A percentile compares a stretch with the other conserved stretches of the same genome.
Evolutionary conservation across 2,113 vertebrate genomes (phyloP).

Genomic region (Desmodus rotundus): DNA sequence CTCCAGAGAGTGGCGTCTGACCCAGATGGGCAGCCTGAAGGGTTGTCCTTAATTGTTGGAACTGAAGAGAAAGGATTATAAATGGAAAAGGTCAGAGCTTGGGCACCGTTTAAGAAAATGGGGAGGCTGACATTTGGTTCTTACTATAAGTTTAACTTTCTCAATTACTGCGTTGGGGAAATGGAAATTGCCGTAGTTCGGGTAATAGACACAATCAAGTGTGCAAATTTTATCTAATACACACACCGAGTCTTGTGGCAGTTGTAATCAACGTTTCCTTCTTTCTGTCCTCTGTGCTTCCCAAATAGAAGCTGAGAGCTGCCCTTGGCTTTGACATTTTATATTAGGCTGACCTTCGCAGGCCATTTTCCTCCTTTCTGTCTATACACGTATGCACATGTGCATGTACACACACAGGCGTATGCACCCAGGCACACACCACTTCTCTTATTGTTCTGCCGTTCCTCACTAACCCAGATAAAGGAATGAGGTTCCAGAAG

Average conservation of each 20-base stretch:
- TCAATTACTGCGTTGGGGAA: neutral
- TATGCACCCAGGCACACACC: neutral
- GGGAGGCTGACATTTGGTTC: slow-evolving; percentile 12
- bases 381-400: fast-evolving
- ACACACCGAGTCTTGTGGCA: neutral
- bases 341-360: neutral
- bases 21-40: no score
- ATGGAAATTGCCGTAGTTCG: neutral
- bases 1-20: neutral
- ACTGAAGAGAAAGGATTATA: neutral
- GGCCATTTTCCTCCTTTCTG: neutral
- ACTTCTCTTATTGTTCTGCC: neutral
- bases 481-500: neutral
- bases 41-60: neutral
- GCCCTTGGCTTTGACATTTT: neutral
- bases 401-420: neutral
- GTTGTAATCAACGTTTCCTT: neutral
- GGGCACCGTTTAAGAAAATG: neutral
- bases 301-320: neutral
- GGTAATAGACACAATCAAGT: neutral
- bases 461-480: neutral
- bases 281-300: neutral
- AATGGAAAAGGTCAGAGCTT: neutral
- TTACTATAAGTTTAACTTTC: neutral
- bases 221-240: neutral